Percentiles rank a stretch among this genome's conserved stretches.
Conservation (phyloP, 23 tunicate species). For the Trididemnum clinides region DNA sequence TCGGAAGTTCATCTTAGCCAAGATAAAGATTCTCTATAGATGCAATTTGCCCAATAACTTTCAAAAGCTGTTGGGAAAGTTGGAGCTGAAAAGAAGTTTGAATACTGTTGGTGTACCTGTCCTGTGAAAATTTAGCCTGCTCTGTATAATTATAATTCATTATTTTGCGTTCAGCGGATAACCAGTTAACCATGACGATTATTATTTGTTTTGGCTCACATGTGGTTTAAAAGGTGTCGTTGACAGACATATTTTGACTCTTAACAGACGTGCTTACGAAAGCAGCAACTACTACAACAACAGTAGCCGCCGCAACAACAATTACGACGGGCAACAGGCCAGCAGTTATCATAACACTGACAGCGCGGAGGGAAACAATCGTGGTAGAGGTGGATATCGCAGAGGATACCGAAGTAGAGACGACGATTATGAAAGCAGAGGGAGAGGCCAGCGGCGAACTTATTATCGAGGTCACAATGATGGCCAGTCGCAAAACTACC, state of each 20-base stretch:
- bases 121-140: too few relatives aligned
- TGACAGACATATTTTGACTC: neutral
- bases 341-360: neutral
- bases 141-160: too few relatives aligned
- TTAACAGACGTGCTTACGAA: conserved; percentile 42
- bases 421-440: conserved; percentile 26
- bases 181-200: too few relatives aligned
- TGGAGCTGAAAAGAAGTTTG: too few relatives aligned
- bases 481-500: conserved; percentile 26
- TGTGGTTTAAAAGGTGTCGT: neutral
- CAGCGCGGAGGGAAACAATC: neutral
- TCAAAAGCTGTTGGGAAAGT: too few relatives aligned
- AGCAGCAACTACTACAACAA: conserved; percentile 53
- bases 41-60: too few relatives aligned
- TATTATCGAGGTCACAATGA: conserved; percentile 47
- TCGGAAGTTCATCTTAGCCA: too few relatives aligned
- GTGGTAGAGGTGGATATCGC: conserved; percentile 49
- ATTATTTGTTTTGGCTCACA: neutral
- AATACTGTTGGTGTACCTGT: too few relatives aligned
- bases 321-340: neutral
- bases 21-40: too few relatives aligned
- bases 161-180: too few relatives aligned
- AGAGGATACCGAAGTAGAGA: conserved; percentile 43
- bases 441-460: conserved; percentile 46
- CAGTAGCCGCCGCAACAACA: conserved; percentile 40